Conservation (phyloP, 2,797 vertebrate genomes). For the Girardinus metallicus region DNA sequence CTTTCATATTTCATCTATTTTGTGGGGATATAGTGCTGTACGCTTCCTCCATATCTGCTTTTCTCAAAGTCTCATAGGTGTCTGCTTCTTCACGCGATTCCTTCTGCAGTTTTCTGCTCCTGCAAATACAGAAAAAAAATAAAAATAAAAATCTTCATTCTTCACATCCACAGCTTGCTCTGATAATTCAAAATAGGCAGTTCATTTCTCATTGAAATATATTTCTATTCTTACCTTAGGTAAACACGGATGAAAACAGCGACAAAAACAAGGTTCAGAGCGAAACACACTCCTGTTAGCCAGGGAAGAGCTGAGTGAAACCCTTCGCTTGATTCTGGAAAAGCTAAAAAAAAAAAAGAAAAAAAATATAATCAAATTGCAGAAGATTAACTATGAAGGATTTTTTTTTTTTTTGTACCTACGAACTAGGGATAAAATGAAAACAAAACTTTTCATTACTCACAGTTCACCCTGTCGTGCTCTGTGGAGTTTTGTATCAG, state of each 20-base stretch:
- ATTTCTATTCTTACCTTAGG: slow-evolving; percentile 20
- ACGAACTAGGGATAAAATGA: neutral
- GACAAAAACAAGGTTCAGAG: slow-evolving; percentile 36
- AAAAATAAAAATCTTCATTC: neutral
- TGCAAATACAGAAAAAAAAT: slow-evolving; percentile 2
- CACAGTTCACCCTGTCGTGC: neutral
- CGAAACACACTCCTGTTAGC: slow-evolving; percentile 30
- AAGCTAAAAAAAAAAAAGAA: neutral
- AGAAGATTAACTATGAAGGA: neutral
- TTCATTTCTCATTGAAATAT: neutral
- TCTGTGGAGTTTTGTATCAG: neutral
- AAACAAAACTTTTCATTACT: neutral
- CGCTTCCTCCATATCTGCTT: slow-evolving; percentile 2
- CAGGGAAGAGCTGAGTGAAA: neutral
- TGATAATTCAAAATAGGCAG: neutral
- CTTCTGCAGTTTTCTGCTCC: neutral
- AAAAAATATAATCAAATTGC: too few relatives aligned
- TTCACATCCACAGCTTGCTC: neutral
- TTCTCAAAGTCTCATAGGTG: slow-evolving; percentile 25
- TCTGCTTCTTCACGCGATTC: neutral
- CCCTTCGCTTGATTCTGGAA: neutral
- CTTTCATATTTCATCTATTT: neutral
- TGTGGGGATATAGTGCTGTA: slow-evolving; percentile 23
- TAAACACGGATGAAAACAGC: slow-evolving; percentile 9
- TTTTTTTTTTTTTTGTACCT: neutral